Evolutionary conservation across 1,140 invertebrate genomes (phyloP).

Genomic region (Gryllus bimaculatus): DNA sequence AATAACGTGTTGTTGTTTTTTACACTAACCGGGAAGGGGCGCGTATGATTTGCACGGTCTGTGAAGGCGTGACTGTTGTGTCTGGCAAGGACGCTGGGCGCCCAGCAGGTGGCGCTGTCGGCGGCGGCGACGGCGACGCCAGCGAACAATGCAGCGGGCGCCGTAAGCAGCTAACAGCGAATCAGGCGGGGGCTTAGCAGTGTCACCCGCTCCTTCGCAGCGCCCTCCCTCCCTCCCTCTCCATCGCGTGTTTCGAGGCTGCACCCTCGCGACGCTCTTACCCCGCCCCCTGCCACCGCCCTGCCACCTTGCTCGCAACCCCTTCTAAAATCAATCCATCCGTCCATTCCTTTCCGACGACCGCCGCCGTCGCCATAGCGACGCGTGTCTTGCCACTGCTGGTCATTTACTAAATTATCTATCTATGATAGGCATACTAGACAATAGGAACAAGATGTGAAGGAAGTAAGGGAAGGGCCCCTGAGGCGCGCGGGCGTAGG

Average conservation of each 20-base stretch:
- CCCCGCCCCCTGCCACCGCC: background rate
- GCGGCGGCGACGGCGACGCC: too few species aligned
- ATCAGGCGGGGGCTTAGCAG: background rate
- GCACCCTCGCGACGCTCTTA: too few species aligned
- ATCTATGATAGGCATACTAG: constrained; percentile 19
- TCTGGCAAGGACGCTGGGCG: too few species aligned
- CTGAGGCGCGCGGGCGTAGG: constrained; percentile 8
- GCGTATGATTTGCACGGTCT: too few species aligned
- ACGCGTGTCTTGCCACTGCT: constrained; percentile 6
- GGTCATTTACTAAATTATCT: constrained; percentile 21
- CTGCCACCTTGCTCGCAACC: background rate
- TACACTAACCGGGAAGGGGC: too few species aligned
- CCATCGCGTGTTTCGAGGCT: background rate
- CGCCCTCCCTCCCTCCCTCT: background rate
- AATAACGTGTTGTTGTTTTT: too few species aligned
- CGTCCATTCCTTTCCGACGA: constrained; percentile 8
- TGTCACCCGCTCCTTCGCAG: background rate
- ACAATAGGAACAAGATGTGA: constrained; percentile 21
- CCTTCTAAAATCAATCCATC: constrained; percentile 19
- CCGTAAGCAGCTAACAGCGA: too few species aligned
- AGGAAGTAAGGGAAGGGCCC: background rate
- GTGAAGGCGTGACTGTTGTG: too few species aligned
- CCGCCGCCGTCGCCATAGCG: background rate
- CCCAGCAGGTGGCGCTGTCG: too few species aligned
- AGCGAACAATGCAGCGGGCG: too few species aligned